A percentile compares a stretch with the other conserved stretches of the same genome.
These are phyloP conservation scores for Sinonovacula constricta DNA, from an alignment of 1,140 invertebrate species.

Conservation along the genomic window DNA sequence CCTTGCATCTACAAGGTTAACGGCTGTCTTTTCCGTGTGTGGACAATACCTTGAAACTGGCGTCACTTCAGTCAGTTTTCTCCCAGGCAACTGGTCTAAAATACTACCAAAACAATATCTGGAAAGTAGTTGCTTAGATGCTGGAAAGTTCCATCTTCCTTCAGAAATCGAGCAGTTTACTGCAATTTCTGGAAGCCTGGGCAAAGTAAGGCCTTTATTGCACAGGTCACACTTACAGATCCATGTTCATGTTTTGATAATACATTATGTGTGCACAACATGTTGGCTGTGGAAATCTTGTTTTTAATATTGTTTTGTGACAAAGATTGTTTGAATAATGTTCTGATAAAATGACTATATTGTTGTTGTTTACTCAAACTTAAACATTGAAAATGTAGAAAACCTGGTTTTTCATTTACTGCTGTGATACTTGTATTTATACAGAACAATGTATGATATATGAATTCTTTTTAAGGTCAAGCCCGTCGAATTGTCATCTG, in stretches of 20 bases:
- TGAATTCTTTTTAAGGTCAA: conserved; percentile 1
- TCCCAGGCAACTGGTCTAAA: conserved; percentile 7
- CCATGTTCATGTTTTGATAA: conserved; percentile 11
- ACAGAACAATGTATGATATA: conserved; percentile 15
- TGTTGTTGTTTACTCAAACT: conserved; percentile 5
- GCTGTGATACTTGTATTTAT: conserved; percentile 3
- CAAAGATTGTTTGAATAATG: neutral
- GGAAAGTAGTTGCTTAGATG: conserved; percentile 10
- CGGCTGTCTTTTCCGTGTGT: conserved; percentile 2
- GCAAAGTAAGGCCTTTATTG: conserved; percentile 6
- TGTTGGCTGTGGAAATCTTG: conserved; percentile 6
- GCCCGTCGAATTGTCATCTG: conserved; percentile 4
- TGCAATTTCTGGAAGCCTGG: conserved; percentile 11
- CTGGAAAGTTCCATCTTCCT: conserved; percentile 12
- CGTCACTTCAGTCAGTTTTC: conserved; percentile 14
- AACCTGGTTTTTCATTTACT: conserved; percentile 2
- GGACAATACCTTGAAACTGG: conserved; percentile 5
- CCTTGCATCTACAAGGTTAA: conserved; percentile 10
- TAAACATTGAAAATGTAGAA: conserved; percentile 16
- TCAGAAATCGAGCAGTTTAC: conserved; percentile 6
- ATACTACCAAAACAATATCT: conserved; percentile 10
- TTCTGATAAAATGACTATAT: conserved; percentile 1
- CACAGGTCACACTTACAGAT: conserved; percentile 16
- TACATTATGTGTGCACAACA: no score
- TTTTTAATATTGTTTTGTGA: neutral